Base-by-base conservation (phyloP, 2,888 invertebrate genomes). In the Calliopum simillimum region DNA sequence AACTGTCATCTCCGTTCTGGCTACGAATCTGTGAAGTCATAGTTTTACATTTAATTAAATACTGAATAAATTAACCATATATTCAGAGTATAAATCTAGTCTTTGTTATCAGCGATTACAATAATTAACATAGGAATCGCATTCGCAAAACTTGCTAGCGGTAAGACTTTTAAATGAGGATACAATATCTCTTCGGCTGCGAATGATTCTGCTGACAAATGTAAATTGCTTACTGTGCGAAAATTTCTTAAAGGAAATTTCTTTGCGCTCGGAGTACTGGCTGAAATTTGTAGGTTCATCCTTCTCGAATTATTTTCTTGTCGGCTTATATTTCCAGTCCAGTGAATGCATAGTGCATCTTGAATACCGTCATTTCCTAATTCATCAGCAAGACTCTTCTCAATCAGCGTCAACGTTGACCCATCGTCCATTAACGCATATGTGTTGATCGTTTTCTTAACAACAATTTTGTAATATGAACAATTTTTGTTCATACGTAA, bases 261-360 rank as follows among this genome's bases (percentile, higher is more conserved):
- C 4, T 65, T 61, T 0, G 61, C 53, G 44, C 19, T 43, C 3
- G n/a, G 49, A 25, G 16, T 65, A 3, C 16, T 13, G 44, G 63
- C 23, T 41, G 67, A 70, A 62, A 71, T 61, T 55, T 61, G 33
- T 23, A 68, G 13, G 47, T 71, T 16, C 2, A 70, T 14, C 33
- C 16, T 53, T n/a, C 25, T 53, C 47, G 68, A 68, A 19, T 47
- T 13, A 25, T n/a, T 25, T 58, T 58, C 33, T 8, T 58, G 6
- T 21, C 58, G 58, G 6, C n/a, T 58, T 21, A 65, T 56, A 16
- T 70, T 55, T 6, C 61, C 70, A 41, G 72, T 63, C 67, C 67
- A 70, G 4, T 46, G 19, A 3, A 68, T 49, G 14, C 61, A 68
- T 8, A 68, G 64, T 14, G 65, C 47, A 5, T 68, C 51, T 1